Evolutionary conservation across 2,797 vertebrate genomes (phyloP), one percentile per base, ranked within the genome.

Genomic region (Synanceia verrucosa): DNA sequence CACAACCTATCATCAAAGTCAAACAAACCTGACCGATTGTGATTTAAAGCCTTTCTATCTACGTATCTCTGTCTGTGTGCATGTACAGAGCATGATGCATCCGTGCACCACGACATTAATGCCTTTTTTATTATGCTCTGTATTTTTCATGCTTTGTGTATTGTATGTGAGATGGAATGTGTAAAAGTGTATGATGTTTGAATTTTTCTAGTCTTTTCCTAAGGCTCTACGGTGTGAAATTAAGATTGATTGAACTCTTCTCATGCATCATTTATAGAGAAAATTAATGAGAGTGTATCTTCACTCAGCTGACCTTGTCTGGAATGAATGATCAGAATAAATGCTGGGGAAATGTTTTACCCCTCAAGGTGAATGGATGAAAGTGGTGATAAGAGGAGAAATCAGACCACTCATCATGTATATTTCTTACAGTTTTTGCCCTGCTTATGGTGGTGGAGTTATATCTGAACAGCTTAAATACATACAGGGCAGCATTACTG

Each of bases 251-350:
- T 70, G 73, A 76, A 80, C 37, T 28, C 47, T 61, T 81, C 52
- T 78, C 76, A 84, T 88, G 84, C 79, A 88, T 84, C 78, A 84
- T 84, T 84, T 72, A 86, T 70, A 14, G 64, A 73, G 65, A 76
- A 81, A 82, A 90, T 83, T 80, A 82, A 88, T 84, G 70, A 73
- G 51, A 75, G 76, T 55, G 69, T 52, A 73, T 78, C 78, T 78
- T 61, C 34, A 56, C 58, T 67, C 73, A 71, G 19, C 33, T 84
- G 81, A 86, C 86, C 85, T 86, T 83, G 80, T 82, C 69, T 72
- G 34, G 18, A 56, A 69, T 59, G 76, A 73, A 60, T 46, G 13
- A 79, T 79, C 10, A 57, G 67, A 81, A 70, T 66, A 79, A 84
- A 75, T 72, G 71, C 61, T 68, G 51, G 39, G 53, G 65, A 70